Evolutionary conservation across 2,888 invertebrate species (phyloP), one percentile per base, ranked within the genome.

Genomic region (Drosophila borealis): DNA sequence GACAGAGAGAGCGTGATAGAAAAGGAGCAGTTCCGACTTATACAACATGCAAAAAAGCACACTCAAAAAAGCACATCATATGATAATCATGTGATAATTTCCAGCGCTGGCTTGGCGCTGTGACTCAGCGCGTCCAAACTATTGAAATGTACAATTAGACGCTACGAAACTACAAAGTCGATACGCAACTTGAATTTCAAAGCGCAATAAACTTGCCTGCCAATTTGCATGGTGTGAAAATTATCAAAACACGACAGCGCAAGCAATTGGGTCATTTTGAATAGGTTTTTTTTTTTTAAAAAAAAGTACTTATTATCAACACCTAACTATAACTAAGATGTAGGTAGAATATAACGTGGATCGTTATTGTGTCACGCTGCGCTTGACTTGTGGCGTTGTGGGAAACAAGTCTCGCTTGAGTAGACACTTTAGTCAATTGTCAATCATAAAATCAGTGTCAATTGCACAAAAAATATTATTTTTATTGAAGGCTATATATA

Each of bases 11-110:
- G 10, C 33, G n/a, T 8, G n/a, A 14, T 11, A 14, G 44, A 2
- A 14, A 0, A 6, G 13, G 33, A 56, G 37, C 49, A 41, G 33
- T 25, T 25, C 14, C 37, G 45, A 44, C 50, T 74, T 74, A 60
- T 59, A 73, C 70, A 64, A 72, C 57, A 72, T 70, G 80, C 54
- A 80, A 82, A 82, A 56, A 33, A 48, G 19, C 39, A 60, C 42
- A 45, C 54, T 45, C n/a, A 37, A 45, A 49, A 45, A 39, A 29
- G 13, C 59, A 55, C 63, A 79, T 84, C 80, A 82, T 74, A 81
- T 88, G 83, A 74, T 89, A 75, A 85, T 85, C 83, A 85, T 85
- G 88, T 82, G 89, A 82, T 78, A 82, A 80, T 88, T 49, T 65
- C 48, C 13, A 54, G 50, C 60, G 46, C 46, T 34, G 61, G 63